Percentiles rank a stretch among this genome's conserved stretches.
These are phyloP conservation scores for Ageneiosus marmoratus DNA, from an alignment of 2,113 vertebrate species.

Conservation along the genomic window DNA sequence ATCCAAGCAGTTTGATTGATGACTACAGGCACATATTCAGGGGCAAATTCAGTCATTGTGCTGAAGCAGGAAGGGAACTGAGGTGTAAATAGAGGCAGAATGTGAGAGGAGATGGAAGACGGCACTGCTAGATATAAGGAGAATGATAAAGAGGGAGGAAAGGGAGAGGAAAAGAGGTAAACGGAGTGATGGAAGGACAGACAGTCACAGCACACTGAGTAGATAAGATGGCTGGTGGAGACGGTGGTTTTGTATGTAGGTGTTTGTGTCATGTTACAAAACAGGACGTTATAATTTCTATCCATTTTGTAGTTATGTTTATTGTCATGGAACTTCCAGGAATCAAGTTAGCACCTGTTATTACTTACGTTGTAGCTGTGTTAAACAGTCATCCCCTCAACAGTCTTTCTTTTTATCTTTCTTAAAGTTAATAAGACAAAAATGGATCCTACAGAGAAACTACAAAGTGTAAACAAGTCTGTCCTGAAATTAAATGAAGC, in stretches of 20 bases:
- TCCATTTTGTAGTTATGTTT: not conserved
- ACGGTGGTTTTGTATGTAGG: conserved; percentile 6
- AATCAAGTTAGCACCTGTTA: not conserved
- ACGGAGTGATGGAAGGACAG: not conserved
- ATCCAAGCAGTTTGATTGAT: not conserved
- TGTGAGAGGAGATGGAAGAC: not conserved
- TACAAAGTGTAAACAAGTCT: no score
- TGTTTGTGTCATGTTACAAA: conserved; percentile 15
- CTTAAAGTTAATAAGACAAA: no score
- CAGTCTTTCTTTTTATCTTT: not conserved
- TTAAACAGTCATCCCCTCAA: not conserved
- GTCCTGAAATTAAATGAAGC: no score
- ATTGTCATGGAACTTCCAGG: not conserved
- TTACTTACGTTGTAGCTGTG: not conserved
- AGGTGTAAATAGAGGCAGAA: conserved; percentile 18
- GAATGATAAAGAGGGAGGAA: not conserved
- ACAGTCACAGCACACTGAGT: conserved; percentile 27
- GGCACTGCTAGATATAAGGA: not conserved
- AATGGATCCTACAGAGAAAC: not conserved
- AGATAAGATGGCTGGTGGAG: conserved; percentile 49
- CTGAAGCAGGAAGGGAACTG: conserved; percentile 25
- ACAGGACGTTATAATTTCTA: no score
- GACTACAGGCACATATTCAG: not conserved
- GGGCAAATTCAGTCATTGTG: conserved; percentile 19
- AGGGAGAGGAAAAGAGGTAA: not conserved